Evolutionary conservation across 1,140 invertebrate species (phyloP), one percentile per base, ranked within the genome.

Genomic region (Cherax quadricarinatus): DNA sequence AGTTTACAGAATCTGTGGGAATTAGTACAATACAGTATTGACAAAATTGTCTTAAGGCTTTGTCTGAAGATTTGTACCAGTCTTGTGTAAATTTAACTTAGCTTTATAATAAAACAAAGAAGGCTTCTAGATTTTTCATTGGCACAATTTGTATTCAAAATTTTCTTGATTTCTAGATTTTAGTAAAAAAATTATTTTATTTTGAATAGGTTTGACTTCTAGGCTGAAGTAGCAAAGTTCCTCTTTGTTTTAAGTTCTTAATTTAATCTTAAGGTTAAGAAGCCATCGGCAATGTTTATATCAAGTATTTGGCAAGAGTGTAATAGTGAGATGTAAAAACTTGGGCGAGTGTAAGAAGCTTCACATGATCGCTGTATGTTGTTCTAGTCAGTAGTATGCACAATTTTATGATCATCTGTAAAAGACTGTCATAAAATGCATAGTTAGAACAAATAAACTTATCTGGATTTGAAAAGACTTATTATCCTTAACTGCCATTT

Each of bases 331-430:
- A 75, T 30, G 51, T 53, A 14, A n/a, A 84, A 41, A 84, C 82
- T 16, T 84, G 57, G 14, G 62, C n/a, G 62, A 85, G 53, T 85
- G 83, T 85, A 85, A 85, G 83, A 48, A 21, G 83, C 60, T 70
- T 62, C 24, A 48, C 48, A 70, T 85, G 62, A 85, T 70, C 70
- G n/a, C 62, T 66, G 62, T 84, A 62, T 62, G 82, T 57, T 84
- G 83, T 66, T 85, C 83, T 85, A 85, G 83, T 85, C 83, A 85
- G 83, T 85, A 85, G 83, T 66, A 57, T 48, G 83, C 83, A 85
- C 83, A 66, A 24, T 12, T 66, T 66, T 70, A 70, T 62, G 83
- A 70, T 70, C 57, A 66, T 48, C 83, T 70, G 60, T 41, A 7
- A 30, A 24, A 66, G 83, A 70, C 41, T 85, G 62, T 85, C 83